phyloP scores from a whole-genome alignment of 2,797 vertebrate species.

The Alcedo quadribrachys region DNA sequence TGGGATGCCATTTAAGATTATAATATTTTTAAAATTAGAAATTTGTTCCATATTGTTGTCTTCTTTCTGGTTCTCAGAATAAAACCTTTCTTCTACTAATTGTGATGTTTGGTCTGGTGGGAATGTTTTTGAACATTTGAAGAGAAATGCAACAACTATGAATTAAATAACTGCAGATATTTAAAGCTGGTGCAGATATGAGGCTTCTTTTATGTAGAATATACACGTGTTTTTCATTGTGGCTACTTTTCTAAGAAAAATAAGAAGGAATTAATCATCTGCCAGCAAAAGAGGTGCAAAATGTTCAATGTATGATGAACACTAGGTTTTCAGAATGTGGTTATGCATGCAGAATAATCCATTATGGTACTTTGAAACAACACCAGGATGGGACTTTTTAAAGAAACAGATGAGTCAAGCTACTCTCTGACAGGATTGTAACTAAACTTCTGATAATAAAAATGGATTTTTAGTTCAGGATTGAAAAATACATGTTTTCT shows the following conservation, averaged over 20 bases:
- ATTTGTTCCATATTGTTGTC: background rate
- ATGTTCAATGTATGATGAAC: background rate
- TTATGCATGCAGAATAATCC: conserved; percentile 25
- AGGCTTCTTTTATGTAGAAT: background rate
- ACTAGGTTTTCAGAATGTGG: background rate
- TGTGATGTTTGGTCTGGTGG: background rate
- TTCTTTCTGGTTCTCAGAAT: background rate
- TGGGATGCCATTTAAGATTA: background rate
- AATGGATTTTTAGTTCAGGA: background rate
- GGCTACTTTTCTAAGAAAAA: background rate
- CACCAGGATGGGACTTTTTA: conserved; percentile 13
- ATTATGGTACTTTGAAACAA: conserved; percentile 40
- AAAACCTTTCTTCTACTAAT: background rate
- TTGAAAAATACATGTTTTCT: background rate
- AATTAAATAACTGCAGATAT: background rate
- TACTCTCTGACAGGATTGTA: background rate
- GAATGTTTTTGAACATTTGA: background rate
- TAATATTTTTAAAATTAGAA: background rate
- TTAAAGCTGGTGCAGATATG: background rate
- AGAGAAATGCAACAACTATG: background rate
- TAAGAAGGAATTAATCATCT: background rate
- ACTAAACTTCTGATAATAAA: background rate
- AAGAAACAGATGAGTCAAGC: conserved; percentile 48
- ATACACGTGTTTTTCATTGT: background rate
- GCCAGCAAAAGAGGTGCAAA: background rate